phyloP scores from a whole-genome alignment of 2,113 vertebrate species.

The Talpa occidentalis region DNA sequence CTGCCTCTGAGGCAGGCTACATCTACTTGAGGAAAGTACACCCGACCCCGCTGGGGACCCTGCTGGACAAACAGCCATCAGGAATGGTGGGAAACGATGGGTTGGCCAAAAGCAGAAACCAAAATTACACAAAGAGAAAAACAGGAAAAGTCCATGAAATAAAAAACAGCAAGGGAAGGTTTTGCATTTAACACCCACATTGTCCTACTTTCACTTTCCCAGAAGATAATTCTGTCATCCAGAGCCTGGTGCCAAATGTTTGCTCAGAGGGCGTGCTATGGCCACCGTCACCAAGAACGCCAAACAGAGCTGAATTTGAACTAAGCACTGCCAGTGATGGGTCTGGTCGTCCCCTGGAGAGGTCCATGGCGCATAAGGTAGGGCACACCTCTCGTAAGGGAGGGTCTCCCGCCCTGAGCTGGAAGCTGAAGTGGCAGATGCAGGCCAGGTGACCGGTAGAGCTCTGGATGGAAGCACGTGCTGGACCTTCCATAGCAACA shows the following conservation, averaged over 20 bases:
- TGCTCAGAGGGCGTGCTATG: neutral
- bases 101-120: conserved; percentile 60
- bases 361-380: too few relatives aligned
- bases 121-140: conserved; percentile 64
- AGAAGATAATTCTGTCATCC: conserved; percentile 68
- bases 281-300: neutral
- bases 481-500: neutral
- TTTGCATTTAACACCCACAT: conserved; percentile 62
- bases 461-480: rapidly evolving
- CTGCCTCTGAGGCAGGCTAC: rapidly evolving
- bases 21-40: neutral
- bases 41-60: rapidly evolving
- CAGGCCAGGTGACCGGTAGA: neutral
- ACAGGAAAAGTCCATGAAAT: conserved; percentile 60
- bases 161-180: conserved; percentile 46
- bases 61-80: neutral
- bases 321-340: rapidly evolving
- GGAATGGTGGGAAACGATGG: neutral
- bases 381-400: neutral
- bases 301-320: neutral
- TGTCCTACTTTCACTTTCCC: conserved; percentile 73
- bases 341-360: neutral
- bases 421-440: neutral
- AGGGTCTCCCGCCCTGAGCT: neutral
- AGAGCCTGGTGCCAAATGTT: conserved; percentile 65